Conservation (phyloP, 1,140 invertebrate species). For the Scaptomyza graminum region DNA sequence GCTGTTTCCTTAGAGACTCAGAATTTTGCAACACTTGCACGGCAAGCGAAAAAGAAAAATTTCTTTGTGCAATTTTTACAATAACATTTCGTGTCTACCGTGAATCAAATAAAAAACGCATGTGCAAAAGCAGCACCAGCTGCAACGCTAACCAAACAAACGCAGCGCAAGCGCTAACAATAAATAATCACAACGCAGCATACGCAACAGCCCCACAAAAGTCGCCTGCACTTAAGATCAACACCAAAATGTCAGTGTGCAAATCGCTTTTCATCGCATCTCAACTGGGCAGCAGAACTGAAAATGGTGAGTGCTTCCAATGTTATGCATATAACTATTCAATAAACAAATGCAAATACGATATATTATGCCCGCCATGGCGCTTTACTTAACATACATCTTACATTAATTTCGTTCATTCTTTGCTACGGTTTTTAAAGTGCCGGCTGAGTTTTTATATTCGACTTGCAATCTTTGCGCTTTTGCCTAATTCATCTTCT, state of each 20-base stretch:
- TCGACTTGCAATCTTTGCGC: conserved; percentile 9
- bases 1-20: conserved; percentile 32
- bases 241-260: conserved; percentile 44
- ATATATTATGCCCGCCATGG: not conserved
- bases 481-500: not conserved
- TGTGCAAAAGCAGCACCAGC: conserved; percentile 55
- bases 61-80: conserved; percentile 62
- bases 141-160: conserved; percentile 35
- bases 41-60: conserved; percentile 54
- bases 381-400: not conserved
- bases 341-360: conserved; percentile 4
- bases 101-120: conserved; percentile 33
- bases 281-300: conserved; percentile 71
- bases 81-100: conserved; percentile 42
- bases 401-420: not conserved
- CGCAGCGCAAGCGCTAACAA: conserved; percentile 3
- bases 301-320: conserved; percentile 60
- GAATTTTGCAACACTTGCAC: conserved; percentile 49
- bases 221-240: conserved; percentile 16
- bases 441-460: conserved; percentile 3
- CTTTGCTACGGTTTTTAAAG: not conserved
- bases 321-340: not conserved
- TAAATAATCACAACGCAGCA: conserved; percentile 17
- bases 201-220: conserved; percentile 16
- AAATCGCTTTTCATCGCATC: conserved; percentile 30